Conservation (phyloP, 1,140 invertebrate species). For the Sesamia nonagrioides region DNA sequence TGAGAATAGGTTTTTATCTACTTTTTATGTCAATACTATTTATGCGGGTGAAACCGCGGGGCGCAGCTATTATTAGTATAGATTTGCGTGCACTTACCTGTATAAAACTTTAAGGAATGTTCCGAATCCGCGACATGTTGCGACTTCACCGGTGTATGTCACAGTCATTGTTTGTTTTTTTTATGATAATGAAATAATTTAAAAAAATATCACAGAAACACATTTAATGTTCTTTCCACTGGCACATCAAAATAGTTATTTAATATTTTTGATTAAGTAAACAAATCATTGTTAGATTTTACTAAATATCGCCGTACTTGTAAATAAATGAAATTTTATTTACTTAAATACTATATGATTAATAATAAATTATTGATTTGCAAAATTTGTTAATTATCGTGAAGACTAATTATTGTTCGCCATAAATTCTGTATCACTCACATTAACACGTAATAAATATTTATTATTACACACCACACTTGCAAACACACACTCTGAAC, state of each 20-base stretch:
- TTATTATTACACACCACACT: neutral
- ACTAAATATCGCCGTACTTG: neutral
- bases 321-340: neutral
- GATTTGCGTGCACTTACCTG: slow-evolving; percentile 88
- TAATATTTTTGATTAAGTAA: neutral
- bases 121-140: slow-evolving; percentile 94
- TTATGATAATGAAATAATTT: neutral
- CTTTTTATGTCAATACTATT: no score
- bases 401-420: neutral
- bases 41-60: no score
- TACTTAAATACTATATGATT: no score
- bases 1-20: no score
- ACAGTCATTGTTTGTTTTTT: slow-evolving; percentile 91
- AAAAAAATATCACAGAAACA: slow-evolving; percentile 61
- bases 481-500: neutral
- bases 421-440: neutral
- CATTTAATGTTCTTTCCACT: neutral
- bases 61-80: neutral
- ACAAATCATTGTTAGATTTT: slow-evolving; percentile 27
- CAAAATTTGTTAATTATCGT: no score
- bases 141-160: slow-evolving; percentile 95
- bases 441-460: neutral
- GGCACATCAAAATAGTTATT: slow-evolving; percentile 4
- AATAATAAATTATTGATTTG: no score
- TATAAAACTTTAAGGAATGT: slow-evolving; percentile 92